Conservation (phyloP, 2,113 vertebrate species). For the Hemiprocne comata region DNA sequence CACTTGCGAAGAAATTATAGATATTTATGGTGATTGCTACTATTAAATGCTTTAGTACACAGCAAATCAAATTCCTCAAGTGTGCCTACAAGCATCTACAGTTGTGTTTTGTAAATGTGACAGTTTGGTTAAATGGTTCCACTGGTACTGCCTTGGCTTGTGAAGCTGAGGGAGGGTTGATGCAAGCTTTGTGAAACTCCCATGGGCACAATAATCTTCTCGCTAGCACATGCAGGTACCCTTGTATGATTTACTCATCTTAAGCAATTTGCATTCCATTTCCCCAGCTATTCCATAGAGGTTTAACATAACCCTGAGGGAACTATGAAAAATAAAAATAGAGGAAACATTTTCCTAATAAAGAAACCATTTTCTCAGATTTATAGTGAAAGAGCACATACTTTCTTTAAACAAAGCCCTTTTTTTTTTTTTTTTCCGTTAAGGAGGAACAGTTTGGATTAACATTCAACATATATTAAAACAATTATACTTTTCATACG, state of each 20-base stretch:
- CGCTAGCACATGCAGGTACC: not conserved
- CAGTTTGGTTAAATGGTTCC: not conserved
- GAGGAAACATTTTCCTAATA: not conserved
- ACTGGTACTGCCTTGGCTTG: not conserved
- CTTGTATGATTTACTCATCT: not conserved
- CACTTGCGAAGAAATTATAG: not conserved
- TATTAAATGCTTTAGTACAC: not conserved
- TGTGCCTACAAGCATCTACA: not conserved
- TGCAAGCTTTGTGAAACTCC: not conserved
- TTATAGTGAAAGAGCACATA: not conserved
- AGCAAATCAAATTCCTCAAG: not conserved
- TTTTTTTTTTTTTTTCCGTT: not conserved
- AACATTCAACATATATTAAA: not conserved
- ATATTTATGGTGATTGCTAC: not conserved
- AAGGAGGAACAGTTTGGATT: not conserved
- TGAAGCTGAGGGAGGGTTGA: not conserved
- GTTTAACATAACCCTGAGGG: not conserved
- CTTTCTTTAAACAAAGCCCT: not conserved
- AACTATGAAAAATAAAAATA: not conserved
- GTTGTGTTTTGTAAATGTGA: not conserved
- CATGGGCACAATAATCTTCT: not conserved
- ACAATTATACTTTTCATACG: not conserved
- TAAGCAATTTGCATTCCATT: not conserved
- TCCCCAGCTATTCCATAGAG: not conserved
- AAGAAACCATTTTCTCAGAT: not conserved